Conservation (phyloP, 2,113 vertebrate genomes). For the Pedetes capensis region DNA sequence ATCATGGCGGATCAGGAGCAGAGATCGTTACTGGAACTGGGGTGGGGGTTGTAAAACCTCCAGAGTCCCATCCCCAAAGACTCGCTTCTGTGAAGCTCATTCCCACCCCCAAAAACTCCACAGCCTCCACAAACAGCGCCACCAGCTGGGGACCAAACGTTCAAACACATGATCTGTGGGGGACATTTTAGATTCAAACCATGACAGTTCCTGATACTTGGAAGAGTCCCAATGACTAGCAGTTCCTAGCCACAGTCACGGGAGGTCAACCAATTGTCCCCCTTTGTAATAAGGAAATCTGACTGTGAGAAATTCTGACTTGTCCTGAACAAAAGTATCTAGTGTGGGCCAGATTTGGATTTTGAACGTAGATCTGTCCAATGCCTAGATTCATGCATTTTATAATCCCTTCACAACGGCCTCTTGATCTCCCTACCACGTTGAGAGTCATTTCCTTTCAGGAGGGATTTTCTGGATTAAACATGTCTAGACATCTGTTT, state of each 20-base stretch:
- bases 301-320: background rate
- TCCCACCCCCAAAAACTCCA: no score
- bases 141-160: no score
- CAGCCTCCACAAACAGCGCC: no score
- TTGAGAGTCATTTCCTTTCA: background rate
- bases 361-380: slow-evolving; percentile 6
- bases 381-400: background rate
- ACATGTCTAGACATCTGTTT: slow-evolving; percentile 40
- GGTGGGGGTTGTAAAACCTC: no score
- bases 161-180: no score
- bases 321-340: background rate
- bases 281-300: background rate
- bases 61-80: no score
- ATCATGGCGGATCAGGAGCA: no score
- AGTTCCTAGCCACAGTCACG: rapidly evolving
- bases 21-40: no score
- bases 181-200: no score
- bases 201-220: background rate
- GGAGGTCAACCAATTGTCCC: no score
- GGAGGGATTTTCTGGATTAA: slow-evolving; percentile 44
- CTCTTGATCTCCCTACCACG: background rate
- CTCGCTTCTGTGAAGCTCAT: no score
- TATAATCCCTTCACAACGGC: background rate
- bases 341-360: background rate
- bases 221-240: background rate